phyloP scores from a whole-genome alignment of 2,113 vertebrate genomes.

The Microtus ochrogaster region DNA sequence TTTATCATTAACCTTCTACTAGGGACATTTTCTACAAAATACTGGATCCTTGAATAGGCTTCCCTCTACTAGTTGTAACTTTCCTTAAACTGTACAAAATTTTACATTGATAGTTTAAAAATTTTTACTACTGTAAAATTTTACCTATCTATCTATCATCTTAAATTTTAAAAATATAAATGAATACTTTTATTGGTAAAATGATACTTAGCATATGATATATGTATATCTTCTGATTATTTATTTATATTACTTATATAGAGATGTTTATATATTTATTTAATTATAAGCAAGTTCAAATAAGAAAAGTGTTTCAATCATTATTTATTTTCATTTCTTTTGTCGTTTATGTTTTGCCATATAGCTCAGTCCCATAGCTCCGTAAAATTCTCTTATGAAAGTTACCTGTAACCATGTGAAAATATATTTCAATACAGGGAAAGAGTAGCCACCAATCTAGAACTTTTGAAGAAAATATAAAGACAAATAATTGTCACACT shows the following conservation, averaged over 20 bases:
- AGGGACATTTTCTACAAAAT: slow-evolving; percentile 1
- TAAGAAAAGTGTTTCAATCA: background rate
- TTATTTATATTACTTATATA: background rate
- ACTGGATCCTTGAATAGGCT: background rate
- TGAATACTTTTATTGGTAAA: background rate
- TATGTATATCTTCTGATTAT: background rate
- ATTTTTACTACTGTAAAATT: too few species aligned
- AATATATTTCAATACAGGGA: background rate
- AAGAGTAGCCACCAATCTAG: background rate
- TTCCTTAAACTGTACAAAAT: background rate
- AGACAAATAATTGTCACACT: background rate
- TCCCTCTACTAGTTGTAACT: background rate
- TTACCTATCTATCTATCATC: background rate
- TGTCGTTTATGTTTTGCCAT: background rate
- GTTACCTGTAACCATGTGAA: background rate
- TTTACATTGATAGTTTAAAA: background rate
- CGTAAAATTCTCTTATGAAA: background rate
- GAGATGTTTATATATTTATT: background rate
- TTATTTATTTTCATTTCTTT: background rate
- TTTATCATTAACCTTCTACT: background rate
- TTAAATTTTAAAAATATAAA: background rate
- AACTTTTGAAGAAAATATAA: background rate
- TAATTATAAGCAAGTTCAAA: background rate
- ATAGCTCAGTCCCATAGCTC: background rate
- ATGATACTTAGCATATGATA: background rate